Evolutionary conservation across 2,888 invertebrate genomes (phyloP), one percentile per base, ranked within the genome.

Genomic region (Eupithecia pulchellata): DNA sequence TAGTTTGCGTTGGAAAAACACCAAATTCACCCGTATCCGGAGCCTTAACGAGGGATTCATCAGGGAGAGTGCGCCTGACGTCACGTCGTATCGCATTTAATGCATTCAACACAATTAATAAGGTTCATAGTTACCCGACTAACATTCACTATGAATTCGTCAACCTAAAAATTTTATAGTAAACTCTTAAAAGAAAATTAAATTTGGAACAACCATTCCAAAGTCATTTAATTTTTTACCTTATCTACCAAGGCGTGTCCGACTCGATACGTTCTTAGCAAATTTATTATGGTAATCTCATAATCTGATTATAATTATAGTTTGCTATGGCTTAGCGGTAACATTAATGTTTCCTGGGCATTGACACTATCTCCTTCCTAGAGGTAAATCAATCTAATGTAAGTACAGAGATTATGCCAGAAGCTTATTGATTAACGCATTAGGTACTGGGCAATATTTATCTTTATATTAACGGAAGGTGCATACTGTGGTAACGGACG

Each of bases 371-470:
- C 69, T 47, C 68, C 67, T 79, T 78, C 77, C 77, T 70, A 68
- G 71, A 66, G 64, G 64, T 78, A 75, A 75, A 78, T 79, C 75
- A 77, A 73, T 73, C 75, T 77, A 78, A 78, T 78, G 73, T 52
- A 52, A 52, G 52, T 64, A 73, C 68, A 55, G 66, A 71, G 76
- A 76, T 76, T 76, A 77, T 73, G 72, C 71, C 66, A 70, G 62
- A 47, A 67, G 72, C 55, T 64, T 66, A 72, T 72, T 72, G 69
- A 72, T 69, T 64, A 66, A 64, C 60, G 68, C 39, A 62, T 32
- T 58, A 29, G 17, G 17, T 57, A 17, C 29, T n/a, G 13, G 55
- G 39, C 39, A 8, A 9, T 9, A 8, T 9, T 9, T 2, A 2
- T 34, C 8, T 11, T 0, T 17, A n/a, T 17, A 39, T 17, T 42